Evolutionary conservation across 2,888 invertebrate genomes (phyloP), one percentile per base, ranked within the genome.

Genomic region (Euzetes globulus): DNA sequence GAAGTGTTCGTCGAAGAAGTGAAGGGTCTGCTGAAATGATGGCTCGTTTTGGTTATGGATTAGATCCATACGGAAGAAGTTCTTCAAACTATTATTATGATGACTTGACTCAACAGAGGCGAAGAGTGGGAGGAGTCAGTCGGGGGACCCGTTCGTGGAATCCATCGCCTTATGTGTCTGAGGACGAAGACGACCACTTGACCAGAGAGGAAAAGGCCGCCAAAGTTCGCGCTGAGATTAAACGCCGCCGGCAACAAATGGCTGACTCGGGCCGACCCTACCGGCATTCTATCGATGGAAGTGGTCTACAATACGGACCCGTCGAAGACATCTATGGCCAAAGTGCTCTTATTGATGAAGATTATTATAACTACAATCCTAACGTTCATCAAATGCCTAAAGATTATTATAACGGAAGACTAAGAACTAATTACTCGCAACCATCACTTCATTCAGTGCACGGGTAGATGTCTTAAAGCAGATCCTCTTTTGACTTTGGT

Each of bases 211-310:
- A 86, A 79, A 86, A 87, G 79, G 86, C 86, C 80, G 83, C 85
- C 52, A 84, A 86, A 78, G 84, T 88, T 75, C 86, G 87, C 78
- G 85, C 85, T 60, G 88, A 88, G 80, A 87, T 88, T 76, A 86
- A 87, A 15, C 82, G 86, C 72, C 82, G 88, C n/a, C 83, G 86
- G 63, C 85, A 85, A 78, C 86, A 87, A 79, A 84, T 88, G 75
- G 87, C 86, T 78, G 86, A 87, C 29, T 60, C 75, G 19, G 75
- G 73, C 19, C 45, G 72, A 68, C 70, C 58, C 15, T 68, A 60
- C 47, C 27, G 75, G 22, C 72, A 75, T 37, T 75, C 68, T 2
- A 11, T 68, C 5, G 68, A 68, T 45, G 68, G 68, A 68, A 68
- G 68, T 65, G 65, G 65, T 22, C 45, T 68, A 15, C 17, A 27